These are phyloP conservation scores for Trichogramma dendrolimi DNA, from an alignment of 2,888 invertebrate genomes.

Conservation along the genomic window DNA sequence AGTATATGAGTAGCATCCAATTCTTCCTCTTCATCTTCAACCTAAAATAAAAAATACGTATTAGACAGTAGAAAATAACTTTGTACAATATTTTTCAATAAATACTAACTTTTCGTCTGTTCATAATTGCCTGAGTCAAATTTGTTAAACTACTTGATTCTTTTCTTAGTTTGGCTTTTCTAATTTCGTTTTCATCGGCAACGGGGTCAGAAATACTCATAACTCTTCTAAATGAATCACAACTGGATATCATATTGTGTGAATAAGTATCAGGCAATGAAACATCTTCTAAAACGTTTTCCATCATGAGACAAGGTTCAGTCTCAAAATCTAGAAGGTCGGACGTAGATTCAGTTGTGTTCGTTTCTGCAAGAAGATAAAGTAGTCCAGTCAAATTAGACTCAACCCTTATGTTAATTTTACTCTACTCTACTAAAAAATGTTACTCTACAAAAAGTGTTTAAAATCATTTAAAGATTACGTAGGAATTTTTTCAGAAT, in stretches of 20 bases:
- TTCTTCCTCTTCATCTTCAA: conserved; percentile 49
- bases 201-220: conserved; percentile 46
- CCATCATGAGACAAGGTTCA: conserved; percentile 78
- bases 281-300: conserved; percentile 68
- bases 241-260: conserved; percentile 65
- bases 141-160: conserved; percentile 68
- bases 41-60: conserved; percentile 31
- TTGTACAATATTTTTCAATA: not conserved
- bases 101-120: conserved; percentile 59
- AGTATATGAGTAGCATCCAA: conserved; percentile 52
- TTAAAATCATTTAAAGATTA: not conserved
- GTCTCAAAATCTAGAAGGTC: conserved; percentile 79
- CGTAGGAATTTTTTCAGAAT: not conserved
- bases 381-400: not conserved
- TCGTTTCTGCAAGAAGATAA: conserved; percentile 51
- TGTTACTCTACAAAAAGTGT: too few species aligned
- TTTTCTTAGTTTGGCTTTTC: conserved; percentile 45
- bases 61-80: not conserved
- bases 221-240: conserved; percentile 52
- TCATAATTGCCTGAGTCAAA: conserved; percentile 71
- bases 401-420: too few species aligned
- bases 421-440: too few species aligned
- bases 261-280: conserved; percentile 63
- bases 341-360: conserved; percentile 59
- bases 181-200: conserved; percentile 37